Base-by-base conservation (phyloP, 64 coral and sea anemone genomes). In the Stichodactyla helianthus region DNA sequence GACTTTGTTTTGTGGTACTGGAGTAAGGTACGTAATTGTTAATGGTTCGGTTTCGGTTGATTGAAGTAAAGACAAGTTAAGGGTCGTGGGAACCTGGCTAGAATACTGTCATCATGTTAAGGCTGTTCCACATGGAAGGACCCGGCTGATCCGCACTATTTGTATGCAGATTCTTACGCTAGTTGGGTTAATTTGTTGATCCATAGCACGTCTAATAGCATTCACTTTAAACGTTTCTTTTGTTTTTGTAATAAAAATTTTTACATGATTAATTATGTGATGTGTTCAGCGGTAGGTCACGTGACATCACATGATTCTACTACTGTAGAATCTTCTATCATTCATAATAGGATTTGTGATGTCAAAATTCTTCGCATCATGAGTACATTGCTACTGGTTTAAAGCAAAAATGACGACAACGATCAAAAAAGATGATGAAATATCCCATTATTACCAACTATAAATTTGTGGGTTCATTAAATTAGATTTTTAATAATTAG, bases 1-100 rank as follows among this genome's bases (percentile, higher is more conserved):
- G 62, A 65, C 12, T n/a, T 9, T 65, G 0, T 65, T 4, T 22
- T 65, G 62, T 22, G 22, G 62, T n/a, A 22, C 4, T 65, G 19
- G 35, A 22, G 62, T 6, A n/a, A n/a, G 10, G 22, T 65, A 65
- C 62, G 62, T 65, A 65, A 65, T 65, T n/a, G 19, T 5, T n/a
- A 65, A 65, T 65, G 62, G 62, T 22, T n/a, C 22, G 62, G 62
- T 65, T n/a, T 65, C 62, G 62, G 62, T n/a, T 65, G 62, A 65
- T 20, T 65, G 62, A 9, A n/a, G 20, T 65, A n/a, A 65, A 5
- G 62, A 6, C 62, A 17, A 65, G 19, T n/a, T n/a, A 9, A 65
- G 62, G 62, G 62, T 65, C 62, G 62, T 65, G 62, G 62, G 62
- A 65, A 65, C 62, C 4, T 65, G 19, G 19, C 20, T 18, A 60